Base-by-base conservation (phyloP, 2,888 invertebrate species). In the Brenthis daphne region DNA sequence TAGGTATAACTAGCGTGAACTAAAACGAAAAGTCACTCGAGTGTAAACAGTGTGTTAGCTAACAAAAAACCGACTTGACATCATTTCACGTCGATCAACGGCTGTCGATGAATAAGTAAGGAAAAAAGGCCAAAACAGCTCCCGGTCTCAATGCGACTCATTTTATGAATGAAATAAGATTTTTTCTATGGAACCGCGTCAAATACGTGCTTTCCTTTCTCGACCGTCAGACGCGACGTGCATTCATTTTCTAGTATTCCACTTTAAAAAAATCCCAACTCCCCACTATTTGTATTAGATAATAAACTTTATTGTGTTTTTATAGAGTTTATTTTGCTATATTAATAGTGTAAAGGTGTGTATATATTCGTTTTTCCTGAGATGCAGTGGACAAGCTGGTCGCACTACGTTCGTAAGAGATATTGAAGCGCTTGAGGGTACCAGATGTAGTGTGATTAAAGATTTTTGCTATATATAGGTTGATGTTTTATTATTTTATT, bases 151-250 rank as follows among this genome's bases (percentile, higher is more conserved):
- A 90, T 91, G 89, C 89, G 82, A 90, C 88, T 90, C 89, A 86
- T 90, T 92, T 92, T 91, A 92, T 92, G 92, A 92, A 92, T 92
- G 92, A 90, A 92, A 92, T 91, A 90, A 89, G 85, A 83, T 88
- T 91, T 91, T 90, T 83, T 77, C 76, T 79, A 80, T 80, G 79
- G 85, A 82, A 88, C 90, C 89, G 89, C 86, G 89, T 83, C 90
- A 84, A 89, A 91, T 92, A 92, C 92, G 92, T 92, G 92, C 89
- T 89, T 91, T 90, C 91, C 91, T 92, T 85, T 87, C 86, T 79
- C 82, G 80, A 77, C 77, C 79, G 83, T 84, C 82, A 83, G 82
- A 79, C 76, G 77, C 83, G 86, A 89, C 90, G 91, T 91, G 90
- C 90, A 90, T 90, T 90, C 90, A 89, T 91, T 91, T 89, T 88